Evolutionary conservation across 2,113 vertebrate species (phyloP), one percentile per base, ranked within the genome.

Genomic region (Bagarius yarrelli): DNA sequence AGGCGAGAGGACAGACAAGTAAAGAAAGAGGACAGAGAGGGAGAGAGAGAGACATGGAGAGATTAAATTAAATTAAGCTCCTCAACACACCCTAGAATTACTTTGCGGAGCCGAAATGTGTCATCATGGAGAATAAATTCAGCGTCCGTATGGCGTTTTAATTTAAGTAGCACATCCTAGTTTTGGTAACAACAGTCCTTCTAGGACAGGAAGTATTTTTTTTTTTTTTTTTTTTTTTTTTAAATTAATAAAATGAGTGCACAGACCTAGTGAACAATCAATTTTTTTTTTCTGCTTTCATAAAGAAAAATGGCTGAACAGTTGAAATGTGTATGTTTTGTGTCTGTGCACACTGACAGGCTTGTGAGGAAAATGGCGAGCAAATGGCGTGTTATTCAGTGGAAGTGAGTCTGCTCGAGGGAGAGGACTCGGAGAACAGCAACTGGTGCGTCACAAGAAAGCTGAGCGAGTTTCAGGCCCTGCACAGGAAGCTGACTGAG

Each of bases 401-500:
- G 79, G 92, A 88, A 67, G 96, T 99, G 21, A 95, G 92, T 87
- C 93, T 99, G 85, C 90, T 90, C 53, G 96, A 97, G 82, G 94
- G 91, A 73, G 94, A 94, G 61, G 94, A 96, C 83, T 86, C 90
- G 1, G 89, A 93, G 86, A 94, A 91, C 76, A 97, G 94, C 88
- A 94, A 90, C 88, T 99, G 98, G 98, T 95, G 89, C 0, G 96
- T 99, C 81, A 93, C 92, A 79, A 95, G 98, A 89, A 98, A 95
- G 87, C 96, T 99, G 83, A 96, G 91, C 5, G 98, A 98, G 84
- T 99, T 99, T 90, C 98, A 99, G 89, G 95, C 93, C 83, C 91
- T 99, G 61, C 96, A 99, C 88, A 93, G 98, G 87, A 98, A 98
- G 87, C 95, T 99, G 79, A 96, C 94, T 0, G 98, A 99, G 97